Evolutionary conservation across 2,797 vertebrate genomes (phyloP).

Genomic region (Buceros bicornis): DNA sequence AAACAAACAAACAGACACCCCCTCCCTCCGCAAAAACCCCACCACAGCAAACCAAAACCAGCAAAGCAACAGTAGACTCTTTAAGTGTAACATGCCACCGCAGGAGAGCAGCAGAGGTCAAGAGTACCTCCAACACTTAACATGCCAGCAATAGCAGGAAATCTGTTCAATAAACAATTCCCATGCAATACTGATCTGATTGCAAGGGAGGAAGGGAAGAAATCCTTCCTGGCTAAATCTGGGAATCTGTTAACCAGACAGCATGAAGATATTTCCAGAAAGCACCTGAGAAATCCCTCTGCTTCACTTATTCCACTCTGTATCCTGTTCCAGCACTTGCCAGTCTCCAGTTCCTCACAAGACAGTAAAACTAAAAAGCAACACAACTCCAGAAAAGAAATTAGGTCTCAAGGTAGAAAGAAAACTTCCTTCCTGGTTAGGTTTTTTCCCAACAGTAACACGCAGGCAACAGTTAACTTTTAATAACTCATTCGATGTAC

Average conservation of each 20-base stretch:
- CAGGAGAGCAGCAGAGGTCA: neutral
- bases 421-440: neutral
- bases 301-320: neutral
- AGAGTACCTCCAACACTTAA: neutral
- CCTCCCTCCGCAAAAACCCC: neutral
- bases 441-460: neutral
- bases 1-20: neutral
- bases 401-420: neutral
- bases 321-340: conserved; percentile 13
- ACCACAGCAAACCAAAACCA: too few relatives aligned
- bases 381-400: conserved; percentile 29
- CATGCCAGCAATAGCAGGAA: neutral
- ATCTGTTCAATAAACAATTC: neutral
- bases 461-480: neutral
- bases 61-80: neutral
- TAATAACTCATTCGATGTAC: neutral
- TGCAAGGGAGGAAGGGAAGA: neutral
- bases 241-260: neutral
- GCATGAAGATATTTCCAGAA: neutral
- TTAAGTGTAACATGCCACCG: neutral
- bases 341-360: conserved; percentile 1
- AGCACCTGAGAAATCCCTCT: conserved; percentile 11
- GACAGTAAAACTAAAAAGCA: neutral
- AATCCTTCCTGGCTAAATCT: conserved; percentile 16
- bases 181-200: neutral